Conservation (phyloP, 1,140 invertebrate species). For the Wiebesia pumilae region DNA sequence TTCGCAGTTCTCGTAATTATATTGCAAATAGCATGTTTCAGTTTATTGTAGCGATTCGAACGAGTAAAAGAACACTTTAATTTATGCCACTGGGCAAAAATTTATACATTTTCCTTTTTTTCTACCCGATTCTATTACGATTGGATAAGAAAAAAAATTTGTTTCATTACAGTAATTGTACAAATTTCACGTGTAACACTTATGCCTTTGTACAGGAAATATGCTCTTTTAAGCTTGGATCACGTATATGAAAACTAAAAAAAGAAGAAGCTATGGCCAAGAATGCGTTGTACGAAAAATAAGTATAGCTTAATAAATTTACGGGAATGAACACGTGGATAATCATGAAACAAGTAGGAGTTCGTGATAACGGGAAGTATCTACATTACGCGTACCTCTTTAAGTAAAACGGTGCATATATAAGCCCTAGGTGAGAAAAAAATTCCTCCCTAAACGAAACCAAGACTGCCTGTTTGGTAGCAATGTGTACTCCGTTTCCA, state of each 20-base stretch:
- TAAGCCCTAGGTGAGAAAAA: not conserved
- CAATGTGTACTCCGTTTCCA: not conserved
- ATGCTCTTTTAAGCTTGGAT: not conserved
- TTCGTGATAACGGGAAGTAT: not conserved
- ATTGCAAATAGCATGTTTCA: not conserved
- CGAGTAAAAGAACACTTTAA: not conserved
- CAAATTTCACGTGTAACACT: slow-evolving; percentile 6
- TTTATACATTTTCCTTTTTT: not conserved
- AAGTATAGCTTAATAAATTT: not conserved
- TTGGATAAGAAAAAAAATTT: not conserved
- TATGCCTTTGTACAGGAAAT: not conserved
- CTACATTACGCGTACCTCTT: not conserved
- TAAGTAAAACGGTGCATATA: not conserved
- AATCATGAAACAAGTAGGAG: not conserved
- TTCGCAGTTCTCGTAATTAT: not conserved
- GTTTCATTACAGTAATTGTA: slow-evolving; percentile 6
- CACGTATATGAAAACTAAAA: not conserved
- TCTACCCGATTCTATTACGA: not conserved
- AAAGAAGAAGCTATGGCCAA: not conserved
- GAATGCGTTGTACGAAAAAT: not conserved
- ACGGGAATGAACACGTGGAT: not conserved
- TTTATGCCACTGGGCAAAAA: not conserved
- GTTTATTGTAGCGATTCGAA: not conserved
- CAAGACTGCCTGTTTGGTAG: not conserved
- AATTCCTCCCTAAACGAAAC: not conserved